These are phyloP conservation scores for Microctonus hyperodae DNA, from an alignment of 2,888 invertebrate genomes.

Conservation along the genomic window DNA sequence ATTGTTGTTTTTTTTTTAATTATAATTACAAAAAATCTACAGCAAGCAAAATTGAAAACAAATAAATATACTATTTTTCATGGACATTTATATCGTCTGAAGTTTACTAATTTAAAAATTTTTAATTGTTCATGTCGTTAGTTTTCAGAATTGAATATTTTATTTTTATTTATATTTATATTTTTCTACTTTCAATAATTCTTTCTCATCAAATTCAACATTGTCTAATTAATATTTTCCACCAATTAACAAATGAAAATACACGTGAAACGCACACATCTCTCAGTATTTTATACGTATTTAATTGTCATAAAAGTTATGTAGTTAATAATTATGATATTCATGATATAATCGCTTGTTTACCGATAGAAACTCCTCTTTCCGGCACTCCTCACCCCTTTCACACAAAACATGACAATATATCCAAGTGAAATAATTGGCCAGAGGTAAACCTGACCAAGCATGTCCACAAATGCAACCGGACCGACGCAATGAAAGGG, in stretches of 20 bases:
- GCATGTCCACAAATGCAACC: conserved; percentile 39
- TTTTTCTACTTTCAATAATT: not conserved
- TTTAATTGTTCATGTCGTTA: not conserved
- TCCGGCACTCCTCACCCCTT: not conserved
- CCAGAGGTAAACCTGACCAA: conserved; percentile 13
- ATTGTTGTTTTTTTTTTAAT: not conserved
- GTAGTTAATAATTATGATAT: not conserved
- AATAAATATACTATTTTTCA: not conserved
- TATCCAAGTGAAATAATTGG: conserved; percentile 38
- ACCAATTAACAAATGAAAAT: not conserved
- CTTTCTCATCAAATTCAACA: not conserved
- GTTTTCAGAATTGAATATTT: not conserved
- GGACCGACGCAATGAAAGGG: conserved; percentile 35
- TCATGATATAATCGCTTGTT: not conserved
- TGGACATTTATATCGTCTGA: not conserved
- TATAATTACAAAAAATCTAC: not conserved
- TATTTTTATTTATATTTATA: not conserved
- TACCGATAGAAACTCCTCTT: not conserved
- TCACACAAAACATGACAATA: conserved; percentile 3
- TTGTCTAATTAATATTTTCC: conserved; percentile 5
- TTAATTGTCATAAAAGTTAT: not conserved
- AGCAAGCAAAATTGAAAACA: not conserved
- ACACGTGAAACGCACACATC: not conserved
- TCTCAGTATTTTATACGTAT: not conserved
- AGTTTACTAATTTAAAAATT: conserved; percentile 18